Percentiles rank a stretch among this genome's conserved stretches.
phyloP scores from a whole-genome alignment of 2,888 invertebrate species.

The Conus canariensis region DNA sequence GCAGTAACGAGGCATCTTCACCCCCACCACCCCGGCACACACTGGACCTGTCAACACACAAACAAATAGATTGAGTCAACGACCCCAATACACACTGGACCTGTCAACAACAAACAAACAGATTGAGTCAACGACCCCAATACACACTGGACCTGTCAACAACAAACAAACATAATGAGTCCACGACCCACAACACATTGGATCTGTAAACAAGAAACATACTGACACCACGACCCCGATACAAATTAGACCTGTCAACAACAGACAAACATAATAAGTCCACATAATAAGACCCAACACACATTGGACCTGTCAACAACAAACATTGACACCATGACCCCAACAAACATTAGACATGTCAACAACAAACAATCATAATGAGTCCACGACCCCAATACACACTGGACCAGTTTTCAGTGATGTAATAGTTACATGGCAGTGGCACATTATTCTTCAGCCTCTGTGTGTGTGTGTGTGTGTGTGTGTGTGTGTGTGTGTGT shows the following conservation, averaged over 20 bases:
- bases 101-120: no score
- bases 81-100: background rate
- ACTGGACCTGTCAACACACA: constrained; percentile 5
- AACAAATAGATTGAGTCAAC: no score
- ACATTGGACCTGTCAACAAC: background rate
- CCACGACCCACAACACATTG: constrained; percentile 46
- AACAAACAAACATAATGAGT: background rate
- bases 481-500: no score
- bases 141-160: constrained; percentile 9
- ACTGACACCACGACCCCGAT: background rate
- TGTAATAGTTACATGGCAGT: no score
- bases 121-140: constrained; percentile 39
- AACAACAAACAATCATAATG: no score
- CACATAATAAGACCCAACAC: constrained; percentile 38
- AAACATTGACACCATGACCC: constrained; percentile 34
- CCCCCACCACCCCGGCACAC: constrained; percentile 21
- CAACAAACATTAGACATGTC: constrained; percentile 27
- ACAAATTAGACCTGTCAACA: background rate
- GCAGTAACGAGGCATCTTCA: constrained; percentile 27
- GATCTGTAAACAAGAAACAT: background rate
- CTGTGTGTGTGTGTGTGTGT: no score
- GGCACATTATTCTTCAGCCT: background rate
- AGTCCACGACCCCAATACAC: constrained; percentile 45
- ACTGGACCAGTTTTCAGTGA: background rate
- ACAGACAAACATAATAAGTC: background rate